A percentile compares a stretch with the other conserved stretches of the same genome.
Evolutionary conservation across 37 sponge, comb jelly and placozoan species (phyloP).

Genomic region (Beroe forskalii): DNA sequence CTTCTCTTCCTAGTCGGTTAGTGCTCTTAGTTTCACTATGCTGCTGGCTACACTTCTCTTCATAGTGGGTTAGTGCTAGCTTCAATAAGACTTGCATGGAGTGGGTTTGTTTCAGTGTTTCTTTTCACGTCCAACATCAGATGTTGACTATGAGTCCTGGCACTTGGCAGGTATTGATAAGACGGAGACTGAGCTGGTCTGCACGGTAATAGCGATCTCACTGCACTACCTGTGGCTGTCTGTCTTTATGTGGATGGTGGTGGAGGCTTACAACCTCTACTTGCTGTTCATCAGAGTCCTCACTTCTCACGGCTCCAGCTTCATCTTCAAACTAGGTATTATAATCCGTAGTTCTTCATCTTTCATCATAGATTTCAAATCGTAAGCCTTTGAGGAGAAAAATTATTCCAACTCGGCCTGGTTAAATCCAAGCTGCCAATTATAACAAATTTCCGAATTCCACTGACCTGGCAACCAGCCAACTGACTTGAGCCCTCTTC

Average conservation of each 20-base stretch:
- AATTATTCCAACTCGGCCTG: no score
- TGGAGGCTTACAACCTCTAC: slow-evolving; percentile 28
- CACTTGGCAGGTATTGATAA: background rate
- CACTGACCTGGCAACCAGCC: no score
- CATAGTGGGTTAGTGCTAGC: slow-evolving; percentile 36
- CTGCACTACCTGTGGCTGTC: slow-evolving; percentile 51
- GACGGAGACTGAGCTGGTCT: background rate
- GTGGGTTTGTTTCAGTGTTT: no score
- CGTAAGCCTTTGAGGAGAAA: no score
- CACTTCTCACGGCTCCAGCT: background rate
- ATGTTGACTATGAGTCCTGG: no score
- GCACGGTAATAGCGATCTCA: background rate
- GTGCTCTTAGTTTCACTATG: background rate
- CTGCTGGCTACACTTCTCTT: slow-evolving; percentile 7
- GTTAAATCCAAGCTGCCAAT: no score
- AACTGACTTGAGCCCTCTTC: no score
- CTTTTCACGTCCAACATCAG: no score
- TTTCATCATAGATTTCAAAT: no score
- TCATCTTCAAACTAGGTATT: slow-evolving; percentile 54
- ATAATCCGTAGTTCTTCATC: no score
- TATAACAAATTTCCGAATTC: no score
- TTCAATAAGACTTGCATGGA: no score
- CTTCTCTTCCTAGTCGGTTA: slow-evolving; percentile 31
- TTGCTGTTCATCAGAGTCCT: slow-evolving; percentile 28
- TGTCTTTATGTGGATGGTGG: slow-evolving; percentile 36